Conservation (phyloP, 2,113 vertebrate species). For the Echinops telfairi region DNA sequence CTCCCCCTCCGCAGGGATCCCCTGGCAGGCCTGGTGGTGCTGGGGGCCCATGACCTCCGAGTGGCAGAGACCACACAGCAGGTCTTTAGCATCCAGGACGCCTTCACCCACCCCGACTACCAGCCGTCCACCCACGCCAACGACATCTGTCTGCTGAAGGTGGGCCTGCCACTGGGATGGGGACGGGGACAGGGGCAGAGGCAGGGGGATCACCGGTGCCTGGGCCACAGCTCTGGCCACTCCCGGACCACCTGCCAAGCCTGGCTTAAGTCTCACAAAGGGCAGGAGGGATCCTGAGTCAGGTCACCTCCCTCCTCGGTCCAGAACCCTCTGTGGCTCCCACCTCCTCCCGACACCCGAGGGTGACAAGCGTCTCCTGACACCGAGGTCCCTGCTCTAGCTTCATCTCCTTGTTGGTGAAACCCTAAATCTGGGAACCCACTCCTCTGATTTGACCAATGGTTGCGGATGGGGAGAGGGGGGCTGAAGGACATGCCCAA, state of each 20-base stretch:
- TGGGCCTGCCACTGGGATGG: constrained; percentile 31
- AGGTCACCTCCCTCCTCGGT: neutral
- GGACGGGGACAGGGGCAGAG: too few relatives aligned
- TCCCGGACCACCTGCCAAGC: neutral
- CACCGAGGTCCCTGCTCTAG: neutral
- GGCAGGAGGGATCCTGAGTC: neutral
- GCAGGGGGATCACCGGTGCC: accelerated
- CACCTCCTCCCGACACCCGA: neutral
- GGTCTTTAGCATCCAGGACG: constrained; percentile 67
- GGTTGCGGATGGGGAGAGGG: neutral
- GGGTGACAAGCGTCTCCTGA: neutral
- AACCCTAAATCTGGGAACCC: neutral
- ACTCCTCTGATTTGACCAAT: neutral
- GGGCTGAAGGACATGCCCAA: neutral
- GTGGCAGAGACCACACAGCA: constrained; percentile 81
- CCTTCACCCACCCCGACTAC: constrained; percentile 80
- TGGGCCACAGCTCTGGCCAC: too few relatives aligned
- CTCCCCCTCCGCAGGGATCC: constrained; percentile 10
- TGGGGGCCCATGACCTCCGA: constrained; percentile 83
- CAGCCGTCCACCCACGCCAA: neutral
- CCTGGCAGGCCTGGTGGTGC: constrained; percentile 70
- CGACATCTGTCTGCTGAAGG: constrained; percentile 86
- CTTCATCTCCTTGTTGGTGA: neutral
- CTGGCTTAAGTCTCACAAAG: too few relatives aligned
- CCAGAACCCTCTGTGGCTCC: neutral